phyloP scores from a whole-genome alignment of 2,888 invertebrate species.

The Hydroisotoma schaefferi region DNA sequence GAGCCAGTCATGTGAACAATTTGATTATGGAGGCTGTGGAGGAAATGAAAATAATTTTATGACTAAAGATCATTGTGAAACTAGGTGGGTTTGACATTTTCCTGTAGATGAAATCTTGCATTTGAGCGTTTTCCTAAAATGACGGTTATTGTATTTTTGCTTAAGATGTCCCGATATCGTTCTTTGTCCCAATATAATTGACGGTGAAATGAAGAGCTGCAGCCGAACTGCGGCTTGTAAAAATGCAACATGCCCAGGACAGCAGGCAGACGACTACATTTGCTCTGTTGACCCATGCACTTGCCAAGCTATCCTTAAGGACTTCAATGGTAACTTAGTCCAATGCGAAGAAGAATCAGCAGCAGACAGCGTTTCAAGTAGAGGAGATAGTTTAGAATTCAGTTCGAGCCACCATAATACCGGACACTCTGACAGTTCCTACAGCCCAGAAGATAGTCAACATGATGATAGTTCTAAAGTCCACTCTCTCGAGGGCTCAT shows the following conservation, averaged over 20 bases:
- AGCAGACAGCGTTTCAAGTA: neutral
- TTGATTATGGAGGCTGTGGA: conserved; percentile 68
- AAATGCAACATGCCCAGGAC: conserved; percentile 49
- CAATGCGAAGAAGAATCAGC: too few species aligned
- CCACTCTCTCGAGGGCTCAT: neutral
- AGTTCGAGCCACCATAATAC: too few species aligned
- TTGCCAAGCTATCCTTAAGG: conserved; percentile 44
- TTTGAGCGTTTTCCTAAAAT: neutral
- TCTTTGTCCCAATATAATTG: conserved; percentile 50
- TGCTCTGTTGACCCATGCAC: conserved; percentile 52
- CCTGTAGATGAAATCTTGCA: neutral
- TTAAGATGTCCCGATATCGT: conserved; percentile 48
- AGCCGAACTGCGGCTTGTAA: conserved; percentile 50
- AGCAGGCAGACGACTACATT: conserved; percentile 47
- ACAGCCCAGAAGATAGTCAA: neutral
- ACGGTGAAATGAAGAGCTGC: conserved; percentile 49
- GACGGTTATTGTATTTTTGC: neutral
- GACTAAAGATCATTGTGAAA: conserved; percentile 71
- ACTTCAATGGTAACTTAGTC: conserved; percentile 28
- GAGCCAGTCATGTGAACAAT: conserved; percentile 69
- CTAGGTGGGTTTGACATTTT: conserved; percentile 45
- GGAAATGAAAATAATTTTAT: conserved; percentile 83
- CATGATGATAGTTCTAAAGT: neutral
- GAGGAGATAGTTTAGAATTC: neutral
- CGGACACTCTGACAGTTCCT: conserved; percentile 6